Percentiles rank a stretch among this genome's conserved stretches.
Evolutionary conservation across 2,888 invertebrate species (phyloP).

Genomic region (Catocala fraxini): DNA sequence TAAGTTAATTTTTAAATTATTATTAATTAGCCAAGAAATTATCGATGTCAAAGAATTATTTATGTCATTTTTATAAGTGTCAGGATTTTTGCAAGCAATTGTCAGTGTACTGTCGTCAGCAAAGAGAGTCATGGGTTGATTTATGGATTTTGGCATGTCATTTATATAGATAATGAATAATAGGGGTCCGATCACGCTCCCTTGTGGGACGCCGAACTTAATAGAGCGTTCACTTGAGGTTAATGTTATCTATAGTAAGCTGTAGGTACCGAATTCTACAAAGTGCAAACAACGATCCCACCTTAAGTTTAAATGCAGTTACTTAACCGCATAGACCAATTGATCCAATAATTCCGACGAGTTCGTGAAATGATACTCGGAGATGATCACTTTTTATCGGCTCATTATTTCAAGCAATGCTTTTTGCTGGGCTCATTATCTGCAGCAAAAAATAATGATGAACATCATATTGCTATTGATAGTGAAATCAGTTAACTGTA

Average conservation of each 20-base stretch:
- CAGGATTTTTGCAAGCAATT: no score
- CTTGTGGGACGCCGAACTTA: no score
- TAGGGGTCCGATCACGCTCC: no score
- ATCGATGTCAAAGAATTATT: no score
- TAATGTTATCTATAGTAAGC: not conserved
- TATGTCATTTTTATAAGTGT: no score
- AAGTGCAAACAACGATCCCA: not conserved
- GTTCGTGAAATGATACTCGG: slow-evolving; percentile 8
- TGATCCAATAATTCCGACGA: not conserved
- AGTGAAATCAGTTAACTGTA: slow-evolving; percentile 49
- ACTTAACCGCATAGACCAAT: slow-evolving; percentile 1
- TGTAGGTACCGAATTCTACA: not conserved
- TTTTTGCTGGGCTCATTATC: slow-evolving; percentile 16
- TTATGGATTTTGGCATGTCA: no score
- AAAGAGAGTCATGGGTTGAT: no score
- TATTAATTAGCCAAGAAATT: no score
- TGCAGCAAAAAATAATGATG: slow-evolving; percentile 22
- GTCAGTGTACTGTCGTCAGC: no score
- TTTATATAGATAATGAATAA: no score
- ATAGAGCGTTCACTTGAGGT: no score
- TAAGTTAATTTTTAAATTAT: no score
- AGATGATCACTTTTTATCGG: slow-evolving; percentile 13
- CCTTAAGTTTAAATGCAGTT: slow-evolving; percentile 1
- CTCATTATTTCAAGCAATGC: slow-evolving; percentile 11
- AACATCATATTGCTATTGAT: slow-evolving; percentile 32